Evolutionary conservation across 2,888 invertebrate genomes (phyloP), one percentile per base, ranked within the genome.

Genomic region (Yponomeuta sedellus): DNA sequence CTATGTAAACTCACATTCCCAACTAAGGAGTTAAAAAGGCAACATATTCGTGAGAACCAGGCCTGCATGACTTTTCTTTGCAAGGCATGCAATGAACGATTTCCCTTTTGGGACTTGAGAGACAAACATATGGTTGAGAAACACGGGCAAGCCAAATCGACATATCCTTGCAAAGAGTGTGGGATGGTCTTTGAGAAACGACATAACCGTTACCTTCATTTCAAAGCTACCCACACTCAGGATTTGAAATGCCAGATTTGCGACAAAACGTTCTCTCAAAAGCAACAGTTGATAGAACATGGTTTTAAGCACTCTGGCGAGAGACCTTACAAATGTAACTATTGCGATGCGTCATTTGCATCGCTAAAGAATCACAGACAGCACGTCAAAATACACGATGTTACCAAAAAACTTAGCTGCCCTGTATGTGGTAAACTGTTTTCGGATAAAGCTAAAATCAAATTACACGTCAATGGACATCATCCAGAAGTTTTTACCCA

Each of bases 191-290:
- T 67, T 22, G 61, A 44, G 6, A 64, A 67, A 28, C 65, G 69
- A 12, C 64, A 44, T 4, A 56, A 34, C 12, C 59, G 67, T 12
- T 66, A 68, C 39, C 52, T 64, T 19, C 70, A 70, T 58, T 70
- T 70, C 20, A 70, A 67, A 58, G 57, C 58, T 10, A 39, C 61
- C 1, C 70, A 70, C 56, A 69, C 70, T 0, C 64, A 65, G 11
- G 68, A 69, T 1, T 65, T 65, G 44, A 69, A 68, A 44, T 71
- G 71, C 61, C 58, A 65, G 20, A 65, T 66, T 64, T 71, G 71
- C 56, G 65, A 44, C 19, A 64, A 62, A 16, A 68, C 64, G n/a
- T 69, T 67, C 39, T 61, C 67, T 5, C 63, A 64, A 2, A 19
- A 28, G n/a, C 56, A 61, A 1, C 28, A 22, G 6, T 59, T 69